Conservation (phyloP, 1,140 invertebrate species). For the Tribolium castaneum region DNA sequence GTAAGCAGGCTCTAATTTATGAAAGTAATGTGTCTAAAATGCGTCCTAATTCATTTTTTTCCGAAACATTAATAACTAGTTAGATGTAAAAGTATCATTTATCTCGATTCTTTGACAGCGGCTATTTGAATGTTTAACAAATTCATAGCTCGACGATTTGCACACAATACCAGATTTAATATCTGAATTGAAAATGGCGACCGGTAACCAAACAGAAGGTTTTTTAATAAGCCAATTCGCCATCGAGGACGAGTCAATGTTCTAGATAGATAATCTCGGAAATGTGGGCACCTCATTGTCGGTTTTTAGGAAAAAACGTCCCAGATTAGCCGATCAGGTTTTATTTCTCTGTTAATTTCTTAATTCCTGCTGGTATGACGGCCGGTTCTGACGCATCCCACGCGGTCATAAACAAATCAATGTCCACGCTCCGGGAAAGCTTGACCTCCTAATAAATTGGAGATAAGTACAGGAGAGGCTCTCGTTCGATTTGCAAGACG, state of each 20-base stretch:
- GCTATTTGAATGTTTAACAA: slow-evolving; percentile 10
- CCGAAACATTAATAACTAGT: slow-evolving; percentile 14
- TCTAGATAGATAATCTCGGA: slow-evolving; percentile 1
- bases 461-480: background rate
- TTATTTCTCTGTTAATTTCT: slow-evolving; percentile 33
- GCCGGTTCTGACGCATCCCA: slow-evolving; percentile 36
- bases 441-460: slow-evolving; percentile 43
- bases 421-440: slow-evolving; percentile 40
- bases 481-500: background rate
- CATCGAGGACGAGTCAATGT: background rate
- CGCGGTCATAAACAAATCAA: slow-evolving; percentile 39
- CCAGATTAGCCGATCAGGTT: background rate
- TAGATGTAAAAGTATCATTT: slow-evolving; percentile 23
- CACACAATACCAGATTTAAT: slow-evolving; percentile 18
- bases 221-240: background rate
- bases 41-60: slow-evolving; percentile 20
- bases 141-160: slow-evolving; percentile 13
- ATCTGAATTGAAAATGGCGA: background rate
- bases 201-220: background rate
- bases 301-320: slow-evolving; percentile 15
- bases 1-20: slow-evolving; percentile 13
- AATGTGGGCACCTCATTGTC: background rate
- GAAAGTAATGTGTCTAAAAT: slow-evolving; percentile 18
- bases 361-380: slow-evolving; percentile 23
- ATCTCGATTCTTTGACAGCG: slow-evolving; percentile 19